Conservation (phyloP, 1,140 invertebrate genomes). For the Lucilia cuprina region DNA sequence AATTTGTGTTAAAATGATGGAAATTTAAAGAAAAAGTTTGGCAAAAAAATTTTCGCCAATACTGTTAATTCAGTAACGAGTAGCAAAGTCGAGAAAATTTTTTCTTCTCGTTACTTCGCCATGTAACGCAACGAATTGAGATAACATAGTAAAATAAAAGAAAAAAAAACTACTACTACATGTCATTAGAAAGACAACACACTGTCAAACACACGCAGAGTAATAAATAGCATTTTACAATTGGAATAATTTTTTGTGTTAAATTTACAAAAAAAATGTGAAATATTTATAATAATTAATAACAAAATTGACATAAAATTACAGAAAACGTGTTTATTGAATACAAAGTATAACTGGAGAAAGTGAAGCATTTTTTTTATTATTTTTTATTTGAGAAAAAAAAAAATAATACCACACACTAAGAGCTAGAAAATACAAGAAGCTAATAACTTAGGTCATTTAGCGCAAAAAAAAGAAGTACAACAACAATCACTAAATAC, state of each 20-base stretch:
- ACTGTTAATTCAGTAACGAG: slow-evolving; percentile 21
- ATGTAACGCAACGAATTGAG: background rate
- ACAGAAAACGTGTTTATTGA: background rate
- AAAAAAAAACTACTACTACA: slow-evolving; percentile 1
- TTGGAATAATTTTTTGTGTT: background rate
- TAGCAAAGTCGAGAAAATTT: slow-evolving; percentile 20
- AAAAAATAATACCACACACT: slow-evolving; percentile 6
- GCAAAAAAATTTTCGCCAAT: slow-evolving; percentile 24
- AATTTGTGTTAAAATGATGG: background rate
- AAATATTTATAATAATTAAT: background rate
- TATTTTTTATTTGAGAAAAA: background rate
- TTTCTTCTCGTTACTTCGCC: slow-evolving; percentile 1
- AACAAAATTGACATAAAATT: background rate
- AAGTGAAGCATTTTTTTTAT: background rate
- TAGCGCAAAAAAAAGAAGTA: slow-evolving; percentile 10
- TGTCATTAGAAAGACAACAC: slow-evolving; percentile 14
- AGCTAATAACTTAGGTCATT: slow-evolving; percentile 34
- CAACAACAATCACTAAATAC: background rate
- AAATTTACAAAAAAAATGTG: background rate
- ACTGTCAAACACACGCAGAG: background rate
- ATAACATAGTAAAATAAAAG: too few species aligned
- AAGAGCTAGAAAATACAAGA: slow-evolving; percentile 41
- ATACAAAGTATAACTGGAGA: background rate
- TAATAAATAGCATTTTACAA: background rate
- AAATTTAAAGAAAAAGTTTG: background rate